Conservation (phyloP, 2,113 vertebrate species). For the Tamias sibiricus region DNA sequence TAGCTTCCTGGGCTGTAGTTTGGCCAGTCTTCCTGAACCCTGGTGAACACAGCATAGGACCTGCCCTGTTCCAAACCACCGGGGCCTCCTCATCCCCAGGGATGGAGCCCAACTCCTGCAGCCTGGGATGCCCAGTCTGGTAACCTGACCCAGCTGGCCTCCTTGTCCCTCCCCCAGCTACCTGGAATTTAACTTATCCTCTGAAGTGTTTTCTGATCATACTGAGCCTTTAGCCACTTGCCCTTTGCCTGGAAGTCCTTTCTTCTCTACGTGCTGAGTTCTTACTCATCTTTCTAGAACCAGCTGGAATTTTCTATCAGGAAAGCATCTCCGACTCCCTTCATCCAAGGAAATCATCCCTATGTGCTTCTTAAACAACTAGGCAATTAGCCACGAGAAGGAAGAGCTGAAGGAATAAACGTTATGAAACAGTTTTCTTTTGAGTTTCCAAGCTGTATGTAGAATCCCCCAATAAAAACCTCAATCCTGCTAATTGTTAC, state of each 20-base stretch:
- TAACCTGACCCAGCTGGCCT: neutral
- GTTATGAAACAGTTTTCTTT: neutral
- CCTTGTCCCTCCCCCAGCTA: neutral
- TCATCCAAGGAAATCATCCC: neutral
- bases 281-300: neutral
- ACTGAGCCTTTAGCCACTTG: neutral
- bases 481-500: neutral
- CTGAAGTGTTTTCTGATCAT: neutral
- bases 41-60: neutral
- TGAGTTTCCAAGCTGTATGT: neutral
- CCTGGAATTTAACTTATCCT: neutral
- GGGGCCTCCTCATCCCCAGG: neutral
- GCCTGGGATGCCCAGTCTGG: neutral
- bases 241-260: neutral
- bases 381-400: neutral
- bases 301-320: neutral
- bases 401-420: neutral
- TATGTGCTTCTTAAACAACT: neutral
- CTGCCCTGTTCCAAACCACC: neutral
- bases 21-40: neutral
- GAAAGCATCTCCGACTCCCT: neutral
- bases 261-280: neutral
- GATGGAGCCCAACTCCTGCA: neutral
- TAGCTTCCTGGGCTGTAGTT: slow-evolving; percentile 52
- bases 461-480: slow-evolving; percentile 14